Evolutionary conservation across 2,888 invertebrate species (phyloP).

Genomic region (Amphipoea lucens): DNA sequence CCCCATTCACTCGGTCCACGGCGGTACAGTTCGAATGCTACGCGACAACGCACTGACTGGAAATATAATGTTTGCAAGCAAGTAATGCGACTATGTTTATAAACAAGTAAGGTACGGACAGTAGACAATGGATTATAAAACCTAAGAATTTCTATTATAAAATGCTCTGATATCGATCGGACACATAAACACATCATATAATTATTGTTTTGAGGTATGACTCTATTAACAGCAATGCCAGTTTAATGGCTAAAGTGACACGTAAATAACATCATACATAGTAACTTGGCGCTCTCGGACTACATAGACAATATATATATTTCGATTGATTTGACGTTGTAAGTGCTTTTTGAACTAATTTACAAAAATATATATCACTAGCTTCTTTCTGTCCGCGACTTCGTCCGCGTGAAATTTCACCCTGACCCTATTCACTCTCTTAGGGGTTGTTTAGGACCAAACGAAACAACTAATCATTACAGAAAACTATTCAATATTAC

Average conservation of each 20-base stretch:
- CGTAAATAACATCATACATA: background rate
- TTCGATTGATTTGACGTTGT: background rate
- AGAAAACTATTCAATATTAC: background rate
- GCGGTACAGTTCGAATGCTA: slow-evolving; percentile 75
- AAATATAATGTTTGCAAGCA: slow-evolving; percentile 76
- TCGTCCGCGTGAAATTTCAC: no score
- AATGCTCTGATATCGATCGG: slow-evolving; percentile 50
- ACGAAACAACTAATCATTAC: background rate
- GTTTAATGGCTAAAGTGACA: slow-evolving; percentile 4
- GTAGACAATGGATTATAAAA: slow-evolving; percentile 71
- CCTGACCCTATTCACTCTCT: no score
- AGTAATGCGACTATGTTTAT: slow-evolving; percentile 82
- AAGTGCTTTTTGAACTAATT: background rate
- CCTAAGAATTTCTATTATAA: slow-evolving; percentile 62
- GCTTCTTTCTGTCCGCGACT: no score
- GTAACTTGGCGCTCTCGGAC: background rate
- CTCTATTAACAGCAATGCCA: slow-evolving; percentile 21
- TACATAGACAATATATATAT: background rate
- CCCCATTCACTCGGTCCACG: slow-evolving; percentile 70
- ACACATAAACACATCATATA: slow-evolving; percentile 35
- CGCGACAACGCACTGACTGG: slow-evolving; percentile 76
- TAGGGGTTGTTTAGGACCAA: background rate
- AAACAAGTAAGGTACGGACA: slow-evolving; percentile 81
- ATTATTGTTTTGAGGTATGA: slow-evolving; percentile 37
- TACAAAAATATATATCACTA: background rate